Conservation (phyloP, 2,113 vertebrate genomes). For the Siniperca chuatsi region DNA sequence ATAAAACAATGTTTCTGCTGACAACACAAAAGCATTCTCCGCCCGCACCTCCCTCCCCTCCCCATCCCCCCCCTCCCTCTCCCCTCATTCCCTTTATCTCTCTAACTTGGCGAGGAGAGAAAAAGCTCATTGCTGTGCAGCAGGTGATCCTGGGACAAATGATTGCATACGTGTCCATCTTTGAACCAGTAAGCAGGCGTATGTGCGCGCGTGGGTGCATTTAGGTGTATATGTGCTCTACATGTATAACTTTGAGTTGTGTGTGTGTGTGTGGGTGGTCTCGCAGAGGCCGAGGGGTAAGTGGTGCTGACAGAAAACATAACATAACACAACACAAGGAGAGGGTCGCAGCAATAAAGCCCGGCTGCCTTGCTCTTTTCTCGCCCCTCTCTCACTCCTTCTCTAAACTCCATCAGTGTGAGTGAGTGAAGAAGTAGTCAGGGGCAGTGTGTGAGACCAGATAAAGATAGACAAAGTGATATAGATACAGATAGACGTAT, state of each 20-base stretch:
- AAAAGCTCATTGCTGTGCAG: conserved; percentile 23
- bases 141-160: conserved; percentile 56
- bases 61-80: neutral
- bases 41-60: conserved; percentile 10
- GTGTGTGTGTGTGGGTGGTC: conserved; percentile 44
- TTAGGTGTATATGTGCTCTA: neutral
- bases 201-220: neutral
- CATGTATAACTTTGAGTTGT: neutral
- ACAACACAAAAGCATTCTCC: conserved; percentile 71
- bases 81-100: conserved; percentile 32
- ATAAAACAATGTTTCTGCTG: conserved; percentile 81
- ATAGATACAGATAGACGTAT: conserved; percentile 62
- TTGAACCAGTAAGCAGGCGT: neutral
- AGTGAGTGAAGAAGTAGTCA: conserved; percentile 45
- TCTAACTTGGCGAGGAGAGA: conserved; percentile 27
- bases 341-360: conserved; percentile 49
- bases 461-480: conserved; percentile 68
- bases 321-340: conserved; percentile 5
- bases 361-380: conserved; percentile 35
- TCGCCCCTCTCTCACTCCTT: neutral
- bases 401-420: conserved; percentile 47
- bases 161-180: conserved; percentile 4
- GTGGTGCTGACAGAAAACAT: conserved; percentile 61
- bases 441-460: conserved; percentile 45
- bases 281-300: conserved; percentile 35